These are phyloP conservation scores for Grammomys dolichurus DNA, from an alignment of 2,113 vertebrate genomes.

Conservation along the genomic window DNA sequence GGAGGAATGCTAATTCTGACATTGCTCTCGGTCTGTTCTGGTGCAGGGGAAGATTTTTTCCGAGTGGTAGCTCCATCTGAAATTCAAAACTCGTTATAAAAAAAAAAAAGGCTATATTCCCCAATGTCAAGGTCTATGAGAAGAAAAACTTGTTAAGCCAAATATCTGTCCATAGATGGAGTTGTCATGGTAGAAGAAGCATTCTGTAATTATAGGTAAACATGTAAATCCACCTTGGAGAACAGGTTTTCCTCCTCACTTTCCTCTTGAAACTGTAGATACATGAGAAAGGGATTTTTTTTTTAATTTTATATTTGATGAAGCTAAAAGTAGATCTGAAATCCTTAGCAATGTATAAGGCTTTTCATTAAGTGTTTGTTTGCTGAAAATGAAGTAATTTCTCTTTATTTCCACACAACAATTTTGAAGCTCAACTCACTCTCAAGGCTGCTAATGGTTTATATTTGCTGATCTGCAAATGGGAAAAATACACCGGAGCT, in stretches of 20 bases:
- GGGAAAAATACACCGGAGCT: slow-evolving; percentile 54
- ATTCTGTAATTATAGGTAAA: slow-evolving; percentile 73
- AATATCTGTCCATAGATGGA: slow-evolving; percentile 64
- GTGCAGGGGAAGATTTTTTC: slow-evolving; percentile 43
- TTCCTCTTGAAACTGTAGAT: slow-evolving; percentile 74
- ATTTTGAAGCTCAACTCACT: slow-evolving; percentile 59
- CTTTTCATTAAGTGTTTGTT: slow-evolving; percentile 81
- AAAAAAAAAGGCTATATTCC: slow-evolving; percentile 12
- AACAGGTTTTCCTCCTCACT: slow-evolving; percentile 75
- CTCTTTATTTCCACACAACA: slow-evolving; percentile 78
- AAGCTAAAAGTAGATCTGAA: slow-evolving; percentile 71
- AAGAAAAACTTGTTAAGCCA: slow-evolving; percentile 50
- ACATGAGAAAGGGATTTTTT: slow-evolving; percentile 49
- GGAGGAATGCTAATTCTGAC: slow-evolving; percentile 68
- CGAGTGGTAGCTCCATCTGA: slow-evolving; percentile 50
- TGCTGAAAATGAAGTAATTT: slow-evolving; percentile 79
- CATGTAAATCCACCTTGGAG: slow-evolving; percentile 58
- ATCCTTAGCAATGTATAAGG: slow-evolving; percentile 64
- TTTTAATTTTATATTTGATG: slow-evolving; percentile 49
- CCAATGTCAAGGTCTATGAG: slow-evolving; percentile 56
- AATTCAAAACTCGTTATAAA: slow-evolving; percentile 35
- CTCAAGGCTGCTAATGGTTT: slow-evolving; percentile 34
- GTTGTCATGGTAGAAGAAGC: slow-evolving; percentile 61
- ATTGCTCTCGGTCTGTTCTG: slow-evolving; percentile 48
- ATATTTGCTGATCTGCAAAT: slow-evolving; percentile 68